Base-by-base conservation (phyloP, 2,888 invertebrate species). In the Danaus chrysippus region DNA sequence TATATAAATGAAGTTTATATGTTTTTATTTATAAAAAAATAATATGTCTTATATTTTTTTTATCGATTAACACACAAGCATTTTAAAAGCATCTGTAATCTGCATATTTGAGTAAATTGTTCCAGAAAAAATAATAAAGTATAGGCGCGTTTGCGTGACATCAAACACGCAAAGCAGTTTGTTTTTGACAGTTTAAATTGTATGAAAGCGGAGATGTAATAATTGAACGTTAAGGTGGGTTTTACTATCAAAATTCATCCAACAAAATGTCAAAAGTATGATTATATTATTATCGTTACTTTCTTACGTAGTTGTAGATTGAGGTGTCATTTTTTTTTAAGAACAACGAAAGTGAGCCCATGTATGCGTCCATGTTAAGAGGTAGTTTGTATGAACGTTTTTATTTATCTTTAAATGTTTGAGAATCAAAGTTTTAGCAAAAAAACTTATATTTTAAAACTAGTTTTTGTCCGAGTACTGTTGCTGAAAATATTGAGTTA, bases 71-170 rank as follows among this genome's bases (percentile, higher is more conserved):
- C 6, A 34, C 23, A 3, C 6, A 34, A 34, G 23, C 6, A 34
- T 34, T 34, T 34, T 34, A 34, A 34, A 34, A 34, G 23, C 23
- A 34, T 34, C 23, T 49, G 74, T 73, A 71, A 75, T 72, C 71
- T 68, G 74, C 72, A 77, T 77, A 82, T 81, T 82, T 78, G 73
- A 79, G 67, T 74, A 75, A 79, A 79, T 65, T 75, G 72, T 73
- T 68, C 63, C 60, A 57, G 59, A 62, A 64, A 54, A 67, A 70
- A 69, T 69, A 70, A 71, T 68, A 74, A 75, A 72, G 74, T 75
- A 77, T 76, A 73, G 79, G 73, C 77, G 76, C 71, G 76, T 76
- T 86, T 82, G 87, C 87, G 86, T 87, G 86, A 79, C 81, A 66
- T 71, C 71, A 73, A 68, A 67, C 86, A 86, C 85, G 84, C 87